Evolutionary conservation across 2,113 vertebrate species (phyloP).

Genomic region (Melanocharis versteri): DNA sequence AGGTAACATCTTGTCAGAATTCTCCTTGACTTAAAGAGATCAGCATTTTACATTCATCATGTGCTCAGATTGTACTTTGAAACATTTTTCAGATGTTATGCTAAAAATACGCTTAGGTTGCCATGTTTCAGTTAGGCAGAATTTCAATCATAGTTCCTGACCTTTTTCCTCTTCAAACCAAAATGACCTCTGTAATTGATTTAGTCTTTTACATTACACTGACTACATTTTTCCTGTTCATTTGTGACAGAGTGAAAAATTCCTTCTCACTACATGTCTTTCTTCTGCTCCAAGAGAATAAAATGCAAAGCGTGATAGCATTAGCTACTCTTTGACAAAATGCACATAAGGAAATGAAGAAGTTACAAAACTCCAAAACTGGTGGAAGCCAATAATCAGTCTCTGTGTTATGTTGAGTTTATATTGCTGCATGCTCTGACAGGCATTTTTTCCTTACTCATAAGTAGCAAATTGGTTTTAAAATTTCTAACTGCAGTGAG

Average conservation of each 20-base stretch:
- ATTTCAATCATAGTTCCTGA: not conserved
- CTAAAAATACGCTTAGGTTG: not conserved
- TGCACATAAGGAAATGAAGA: not conserved
- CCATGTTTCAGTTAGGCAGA: not conserved
- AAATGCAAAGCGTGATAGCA: not conserved
- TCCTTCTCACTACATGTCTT: not conserved
- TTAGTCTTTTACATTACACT: not conserved
- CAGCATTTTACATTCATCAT: not conserved
- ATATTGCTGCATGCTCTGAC: not conserved
- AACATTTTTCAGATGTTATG: not conserved
- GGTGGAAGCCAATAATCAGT: not conserved
- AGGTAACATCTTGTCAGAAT: not conserved
- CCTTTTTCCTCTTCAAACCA: not conserved
- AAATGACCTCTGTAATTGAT: not conserved
- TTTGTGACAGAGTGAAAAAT: not conserved
- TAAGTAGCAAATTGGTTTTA: not conserved
- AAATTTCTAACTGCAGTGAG: not conserved
- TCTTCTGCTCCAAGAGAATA: not conserved
- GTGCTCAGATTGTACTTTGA: not conserved
- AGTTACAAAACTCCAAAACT: not conserved
- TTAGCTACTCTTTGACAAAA: not conserved
- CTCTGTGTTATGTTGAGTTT: not conserved
- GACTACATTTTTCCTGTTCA: not conserved
- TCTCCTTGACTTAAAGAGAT: not conserved
- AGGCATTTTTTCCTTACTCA: not conserved